Evolutionary conservation across 2,113 vertebrate genomes (phyloP), one percentile per base, ranked within the genome.

Genomic region (Gasterosteus nipponicus): DNA sequence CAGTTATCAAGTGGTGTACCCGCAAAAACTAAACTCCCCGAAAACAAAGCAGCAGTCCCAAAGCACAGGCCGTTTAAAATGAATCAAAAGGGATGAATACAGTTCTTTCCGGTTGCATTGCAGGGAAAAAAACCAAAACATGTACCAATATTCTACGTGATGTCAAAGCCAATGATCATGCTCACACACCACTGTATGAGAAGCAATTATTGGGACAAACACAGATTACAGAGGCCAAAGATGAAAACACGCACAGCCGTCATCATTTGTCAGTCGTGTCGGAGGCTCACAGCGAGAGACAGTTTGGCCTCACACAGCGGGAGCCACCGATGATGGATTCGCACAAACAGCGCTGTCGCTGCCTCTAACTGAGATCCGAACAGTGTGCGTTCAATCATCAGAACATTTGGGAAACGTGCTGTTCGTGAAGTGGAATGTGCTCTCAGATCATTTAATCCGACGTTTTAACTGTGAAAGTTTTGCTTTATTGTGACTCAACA

Each of bases 241-340:
- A 57, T 79, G 29, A 71, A 60, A 75, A 71, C 42, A 51, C 60
- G 66, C 67, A 19, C 59, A 54, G 33, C 46, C 58, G 53, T 19
- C 12, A 64, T 62, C 59, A 66, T 66, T 63, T 80, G 75, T 73
- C 42, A 79, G 38, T 62, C 18, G 58, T 58, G 47, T 66, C 46
- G 38, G 65, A 74, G 86, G 76, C 60, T 69, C 71, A 16, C 46
- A 69, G 53, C 59, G 60, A 71, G 72, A 75, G 53, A 67, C 70
- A 47, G n/a, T 73, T 75, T 68, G 53, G 49, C 67, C 57, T 80
- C 69, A 62, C 57, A 51, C 62, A 62, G 65, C 72, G 56, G 11
- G 68, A 76, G 35, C 58, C 54, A 47, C 61, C 16, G 29, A 63
- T 77, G 65, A 76, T 73, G 73, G 68, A 83, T 73, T 73, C 61